Evolutionary conservation across 2,888 invertebrate genomes (phyloP).

Genomic region (Macaria liturata): DNA sequence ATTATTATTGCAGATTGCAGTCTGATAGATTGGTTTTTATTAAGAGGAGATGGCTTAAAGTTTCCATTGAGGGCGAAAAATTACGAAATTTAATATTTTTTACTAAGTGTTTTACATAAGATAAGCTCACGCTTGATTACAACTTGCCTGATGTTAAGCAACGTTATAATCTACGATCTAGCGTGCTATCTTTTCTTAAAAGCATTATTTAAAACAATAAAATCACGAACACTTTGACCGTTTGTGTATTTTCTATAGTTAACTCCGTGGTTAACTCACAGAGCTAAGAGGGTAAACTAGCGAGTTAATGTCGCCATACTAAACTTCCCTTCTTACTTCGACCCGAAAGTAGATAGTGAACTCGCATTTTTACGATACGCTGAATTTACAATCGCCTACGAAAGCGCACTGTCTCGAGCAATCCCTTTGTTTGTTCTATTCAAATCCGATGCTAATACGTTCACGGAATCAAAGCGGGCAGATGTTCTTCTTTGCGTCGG

Average conservation of each 20-base stretch:
- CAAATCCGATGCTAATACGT: constrained; percentile 82
- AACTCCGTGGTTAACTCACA: too few relatives aligned
- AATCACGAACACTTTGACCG: too few relatives aligned
- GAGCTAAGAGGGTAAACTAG: background rate
- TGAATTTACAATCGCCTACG: constrained; percentile 81
- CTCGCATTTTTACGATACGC: constrained; percentile 74
- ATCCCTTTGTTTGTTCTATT: constrained; percentile 83
- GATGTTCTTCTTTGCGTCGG: constrained; percentile 71
- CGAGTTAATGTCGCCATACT: constrained; percentile 10
- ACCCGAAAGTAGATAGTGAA: constrained; percentile 34
- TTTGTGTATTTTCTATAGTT: too few relatives aligned
- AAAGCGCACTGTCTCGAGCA: constrained; percentile 79
- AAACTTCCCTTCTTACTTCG: constrained; percentile 30
- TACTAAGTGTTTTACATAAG: too few relatives aligned
- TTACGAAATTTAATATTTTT: too few relatives aligned
- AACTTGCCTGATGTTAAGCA: too few relatives aligned
- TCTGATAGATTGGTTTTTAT: constrained; percentile 11
- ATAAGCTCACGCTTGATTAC: too few relatives aligned
- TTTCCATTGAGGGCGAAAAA: too few relatives aligned
- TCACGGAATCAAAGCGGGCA: constrained; percentile 77
- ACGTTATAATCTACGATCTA: too few relatives aligned
- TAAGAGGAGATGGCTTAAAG: background rate
- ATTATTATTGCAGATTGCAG: constrained; percentile 13
- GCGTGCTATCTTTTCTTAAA: too few relatives aligned
- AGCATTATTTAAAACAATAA: too few relatives aligned